Base-by-base conservation (phyloP, 1,140 invertebrate genomes). In the Ceratoteleas bidentatus region DNA sequence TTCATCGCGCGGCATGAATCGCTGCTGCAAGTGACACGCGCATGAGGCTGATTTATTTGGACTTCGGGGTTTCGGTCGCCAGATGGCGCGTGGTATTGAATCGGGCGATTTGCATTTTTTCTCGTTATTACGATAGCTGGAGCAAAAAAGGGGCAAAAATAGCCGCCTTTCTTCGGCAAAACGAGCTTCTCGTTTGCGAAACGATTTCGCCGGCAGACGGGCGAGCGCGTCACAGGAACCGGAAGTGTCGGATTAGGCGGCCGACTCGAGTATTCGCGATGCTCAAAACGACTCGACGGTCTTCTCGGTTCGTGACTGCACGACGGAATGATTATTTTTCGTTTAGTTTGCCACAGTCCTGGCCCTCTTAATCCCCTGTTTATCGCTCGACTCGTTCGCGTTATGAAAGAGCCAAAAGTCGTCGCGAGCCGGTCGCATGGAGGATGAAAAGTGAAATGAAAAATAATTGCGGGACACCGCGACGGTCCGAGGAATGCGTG, bases 161-260 rank as follows among this genome's bases (percentile, higher is more conserved):
- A 24, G 16, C n/a, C 34, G 9, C n/a, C 36, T 45, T 16, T 40
- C 36, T 62, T 49, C 58, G 52, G 13, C 34, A 50, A 70, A 56
- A 32, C 45, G 53, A 14, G 32, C 61, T 76, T 33, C 24, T 24
- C 58, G 66, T 76, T 72, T 45, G 79, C 60, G 56, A 72, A 77
- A 66, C 57, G 32, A 15, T 6, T 32, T 49, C 14, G 24, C 32
- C 33, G 15, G 32, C 49, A 11, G 43, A n/a, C 45, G 33, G 24
- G 58, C 36, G 14, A 78, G 58, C 62, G 61, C 57, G 79, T 83
- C 72, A 64, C 53, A 73, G 69, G 58, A 83, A 85, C 76, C 84
- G 84, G 84, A 85, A 83, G 74, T 76, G 76, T 69, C 77, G 74
- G 76, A 83, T 85, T 83, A 85, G 65, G 70, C 65, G 34, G 57